Base-by-base conservation (phyloP, 2,113 vertebrate genomes). In the Cepphus grylle region DNA sequence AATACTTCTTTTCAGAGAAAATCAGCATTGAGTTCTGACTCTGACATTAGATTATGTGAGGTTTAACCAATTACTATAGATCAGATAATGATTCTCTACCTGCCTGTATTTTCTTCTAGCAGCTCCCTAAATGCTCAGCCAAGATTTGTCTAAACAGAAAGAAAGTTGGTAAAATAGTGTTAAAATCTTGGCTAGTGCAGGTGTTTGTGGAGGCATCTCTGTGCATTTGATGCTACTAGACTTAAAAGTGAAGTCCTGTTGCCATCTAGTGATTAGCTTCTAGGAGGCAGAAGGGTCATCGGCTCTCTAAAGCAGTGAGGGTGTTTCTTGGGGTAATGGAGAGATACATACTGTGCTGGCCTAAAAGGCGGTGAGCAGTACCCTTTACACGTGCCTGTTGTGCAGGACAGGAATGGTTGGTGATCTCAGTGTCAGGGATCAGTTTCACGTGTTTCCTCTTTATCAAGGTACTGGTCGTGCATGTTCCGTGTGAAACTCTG, bases 261-360 rank as follows among this genome's bases (percentile, higher is more conserved):
- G 94, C 96, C 96, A 96, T 95, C 96, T 97, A 97, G 96, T 97
- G 96, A 96, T 95, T 96, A 62, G 47, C 79, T 91, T 86, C 56
- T 76, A 47, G 76, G 80, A 80, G 42, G 69, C 38, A 34, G 73
- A 81, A 87, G 58, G 66, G 61, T 27, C 53, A 85, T 15, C 2
- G 3, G 15, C 19, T 81, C 40, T 77, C 29, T 76, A 5, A 71
- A 81, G 49, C 20, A 32, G 15, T 13, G 38, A 62, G 42, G 29
- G 47, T 85, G 45, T 81, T 62, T 61, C 21, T 43, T 50, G 16
- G 15, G 13, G 7, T 85, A 40, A 12, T 56, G 12, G 12, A 79
- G 47, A 78, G 19, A 15, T 22, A 9, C 1, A 11, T 63, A 4
- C 56, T 18, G 1, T 16, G 1, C 36, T 40, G 38, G 9, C 45